Conservation (phyloP, 2,113 vertebrate species). For the Telmatochromis sp. region DNA sequence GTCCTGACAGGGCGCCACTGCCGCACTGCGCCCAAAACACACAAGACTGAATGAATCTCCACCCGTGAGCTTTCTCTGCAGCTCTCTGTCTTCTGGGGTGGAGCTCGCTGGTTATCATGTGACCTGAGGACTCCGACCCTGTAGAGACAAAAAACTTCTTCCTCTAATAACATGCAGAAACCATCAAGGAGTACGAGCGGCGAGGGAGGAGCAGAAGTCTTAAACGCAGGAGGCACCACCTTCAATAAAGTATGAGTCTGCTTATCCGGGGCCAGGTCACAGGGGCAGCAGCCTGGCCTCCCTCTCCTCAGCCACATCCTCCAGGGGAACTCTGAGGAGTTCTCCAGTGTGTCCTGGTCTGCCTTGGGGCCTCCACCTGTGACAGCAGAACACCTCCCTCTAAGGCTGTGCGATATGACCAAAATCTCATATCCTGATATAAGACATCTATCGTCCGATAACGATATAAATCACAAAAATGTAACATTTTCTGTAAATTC, state of each 20-base stretch:
- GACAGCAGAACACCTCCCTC: accelerated
- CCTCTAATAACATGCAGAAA: not conserved
- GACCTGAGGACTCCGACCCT: not conserved
- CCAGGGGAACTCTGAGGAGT: not conserved
- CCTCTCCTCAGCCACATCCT: not conserved
- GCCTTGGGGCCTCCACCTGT: accelerated
- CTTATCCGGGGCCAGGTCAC: not conserved
- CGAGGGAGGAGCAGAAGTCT: not conserved
- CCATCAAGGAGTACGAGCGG: accelerated
- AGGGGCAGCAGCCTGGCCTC: not conserved
- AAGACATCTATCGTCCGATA: accelerated
- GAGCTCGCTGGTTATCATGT: not conserved
- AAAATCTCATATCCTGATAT: accelerated
- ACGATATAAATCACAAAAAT: accelerated
- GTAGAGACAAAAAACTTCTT: not conserved
- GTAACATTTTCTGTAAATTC: accelerated
- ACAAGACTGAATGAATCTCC: not conserved
- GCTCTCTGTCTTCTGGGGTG: not conserved
- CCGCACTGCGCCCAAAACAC: accelerated
- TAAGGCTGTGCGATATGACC: not conserved
- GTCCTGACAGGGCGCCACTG: not conserved
- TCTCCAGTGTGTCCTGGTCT: not conserved
- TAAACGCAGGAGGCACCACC: not conserved
- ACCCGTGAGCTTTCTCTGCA: not conserved
- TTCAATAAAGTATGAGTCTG: not conserved